Base-by-base conservation (phyloP, 37 sponge, comb jelly and placozoan genomes). In the Cliona cf. orientalis region DNA sequence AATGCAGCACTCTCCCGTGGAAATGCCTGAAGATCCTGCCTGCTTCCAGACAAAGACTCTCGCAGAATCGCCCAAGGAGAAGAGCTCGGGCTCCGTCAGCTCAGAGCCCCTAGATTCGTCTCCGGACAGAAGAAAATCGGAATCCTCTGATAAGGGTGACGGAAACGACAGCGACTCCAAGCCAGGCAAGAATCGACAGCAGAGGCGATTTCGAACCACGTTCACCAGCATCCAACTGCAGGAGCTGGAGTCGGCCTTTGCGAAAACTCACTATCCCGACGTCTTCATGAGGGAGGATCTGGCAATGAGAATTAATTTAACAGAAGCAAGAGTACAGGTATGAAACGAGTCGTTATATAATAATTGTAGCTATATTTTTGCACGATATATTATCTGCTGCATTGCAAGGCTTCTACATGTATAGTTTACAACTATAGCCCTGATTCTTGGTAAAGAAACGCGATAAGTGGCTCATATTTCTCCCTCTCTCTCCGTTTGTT, bases 271-370 rank as follows among this genome's bases (percentile, higher is more conserved):
- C 66, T 96, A 96, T 31, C 97, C 97, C 1, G 97, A 96, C 76
- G 97, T 96, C 5, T 96, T 93, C 78, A 96, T 91, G 86, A 80
- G 97, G 34, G 97, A 96, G 70, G 97, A 96, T 33, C 71, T 96
- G 35, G 97, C 97, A 25, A 71, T 85, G 83, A 79, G 89, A 46
- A 93, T 96, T 5, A 89, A 75, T 66, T 69, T 96, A 42, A 96
- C 95, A 11, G 97, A 96, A 85, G 97, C 97, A 57, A 59, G 97
- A 60, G 97, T 96, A 3, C 97, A 96, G 94, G 97, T 96, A 72
- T 57, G 91, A 19, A 19, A 14, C 14, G 14, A 49, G 53, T 14
- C 14, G 53, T 49, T 49, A 19, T 49, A 49, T 49, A 49, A 19
- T 9, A 49, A 14, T 14, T 19, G 53, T 14, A 49, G 53, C 53